Evolutionary conservation across 2,888 invertebrate genomes (phyloP), one percentile per base, ranked within the genome.

Genomic region (Patella pellucida): DNA sequence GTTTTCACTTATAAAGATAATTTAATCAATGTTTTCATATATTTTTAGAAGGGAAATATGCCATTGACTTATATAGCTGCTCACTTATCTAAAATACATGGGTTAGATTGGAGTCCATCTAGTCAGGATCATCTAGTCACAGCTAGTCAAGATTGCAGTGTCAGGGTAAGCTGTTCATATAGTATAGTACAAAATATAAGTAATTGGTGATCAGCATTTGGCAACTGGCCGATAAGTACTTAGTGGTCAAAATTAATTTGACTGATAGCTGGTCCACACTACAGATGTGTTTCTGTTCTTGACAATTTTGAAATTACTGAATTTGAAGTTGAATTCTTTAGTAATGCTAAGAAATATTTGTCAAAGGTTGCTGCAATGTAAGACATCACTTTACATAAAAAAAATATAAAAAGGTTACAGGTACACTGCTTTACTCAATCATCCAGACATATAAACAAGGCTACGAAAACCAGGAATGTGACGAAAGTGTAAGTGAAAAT

Each of bases 41-140:
- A 68, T 62, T 81, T 85, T 27, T 85, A 90, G 90, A 89, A 88
- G 85, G 86, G 86, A 15, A 87, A 82, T 69, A 75, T 82, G 1
- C 97, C 98, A 0, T 93, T 97, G 3, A 96, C 97, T 88, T 98
- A 97, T 86, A 96, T 98, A 84, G 95, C 97, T 41, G 98, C 97
- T 4, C 98, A 98, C 92, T 92, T 97, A 78, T 93, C 94, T 69
- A 94, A 97, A 93, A 97, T 98, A 82, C 96, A 97, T 89, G 97
- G 97, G 69, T 93, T 98, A 54, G 97, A 98, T 90, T 98, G 98
- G 98, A 96, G 95, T 91, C 90, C 90, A 0, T 77, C 74, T 56
- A 85, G 86, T 70, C 89, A 90, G 76, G 81, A 86, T 77, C 83
- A 86, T 27, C 85, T 91, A 73, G 91, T 91, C 68, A 97, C 98